Evolutionary conservation across 2,113 vertebrate species (phyloP), one percentile per base, ranked within the genome.

Genomic region (Lutjanus erythropterus): DNA sequence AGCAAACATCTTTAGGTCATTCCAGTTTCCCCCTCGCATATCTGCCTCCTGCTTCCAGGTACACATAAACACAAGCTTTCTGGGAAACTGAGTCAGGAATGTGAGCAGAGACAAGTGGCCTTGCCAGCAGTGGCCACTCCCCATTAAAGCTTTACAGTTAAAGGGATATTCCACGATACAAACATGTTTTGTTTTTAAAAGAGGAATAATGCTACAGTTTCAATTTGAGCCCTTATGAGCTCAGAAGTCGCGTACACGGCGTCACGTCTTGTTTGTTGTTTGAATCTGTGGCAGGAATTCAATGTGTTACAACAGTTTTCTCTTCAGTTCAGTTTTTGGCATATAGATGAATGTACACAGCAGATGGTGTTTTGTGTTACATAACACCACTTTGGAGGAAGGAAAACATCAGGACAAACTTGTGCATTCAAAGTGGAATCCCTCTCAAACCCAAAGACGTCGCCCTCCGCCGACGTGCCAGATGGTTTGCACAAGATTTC

Each of bases 61-160:
- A 78, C 14, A 72, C 46, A 86, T 41, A 91, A 81, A 87, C 73
- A 83, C 11, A 70, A 18, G 41, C 68, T 35, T 82, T 84, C 82
- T 79, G 83, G 78, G 85, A 83, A 87, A 83, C 67, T 44, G 49
- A 75, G 55, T 78, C 69, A 82, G 88, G 86, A 89, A 91, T 90
- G 85, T 64, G 55, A 89, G 82, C 53, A 6, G 27, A 87, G 79
- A 79, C 67, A 25, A 71, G 64, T 15, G 59, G 58, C 87, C 55
- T 64, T 56, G 81, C 81, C 81, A 83, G 71, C 46, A 21, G 18
- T 0, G 16, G 71, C 82, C 80, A 14, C 84, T 58, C 83, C 71
- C 65, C 27, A 2, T 65, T 75, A 81, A 85, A 88, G 84, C 80
- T 69, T 80, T 75, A 68, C 71, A 59, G 52, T 83, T 89, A 90